Evolutionary conservation across 2,113 vertebrate genomes (phyloP), one percentile per base, ranked within the genome.

Genomic region (Zosterops lateralis): DNA sequence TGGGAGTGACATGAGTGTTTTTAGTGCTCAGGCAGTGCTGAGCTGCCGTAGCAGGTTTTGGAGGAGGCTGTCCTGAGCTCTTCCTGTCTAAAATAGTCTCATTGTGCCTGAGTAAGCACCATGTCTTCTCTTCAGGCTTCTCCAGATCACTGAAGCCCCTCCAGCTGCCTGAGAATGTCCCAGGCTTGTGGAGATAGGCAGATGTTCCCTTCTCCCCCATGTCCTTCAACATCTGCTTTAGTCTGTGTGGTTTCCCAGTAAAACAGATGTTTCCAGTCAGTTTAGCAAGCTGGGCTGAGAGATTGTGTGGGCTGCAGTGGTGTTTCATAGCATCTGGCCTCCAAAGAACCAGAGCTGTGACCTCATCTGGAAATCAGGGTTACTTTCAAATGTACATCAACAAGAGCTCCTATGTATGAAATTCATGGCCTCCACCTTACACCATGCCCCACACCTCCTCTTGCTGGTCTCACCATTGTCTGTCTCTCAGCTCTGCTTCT

Each of bases 261-360:
- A 83, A 1, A 3, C 25, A 36, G 71, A 19, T 73, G 19, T 87
- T 96, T 79, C 78, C 75, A 87, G 58, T 61, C 45, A 61, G 50
- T 91, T 91, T 34, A 85, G 60, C 58, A 76, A 73, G 57, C 85
- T 58, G 72, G 72, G 31, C 64, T 77, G 87, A 12, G 58, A 53
- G 38, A 25, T 54, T 48, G 50, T 14, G n/a, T 95, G 91, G 47
- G 67, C 56, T 94, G 87, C 32, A 54, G 78, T 76, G 82, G 18
- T 90, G 80, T 75, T 84, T 54, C 84, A 58, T 6, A 90, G 72
- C 76, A 74, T 92, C 80, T 95, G 80, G 84, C 61, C 73, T 89
- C 31, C 82, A 80, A 83, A 90, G 77, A 82, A 38, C 61, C 8
- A 12, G 74, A 81, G 36, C 51, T 65, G 54, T 81, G 61, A 84